phyloP scores from a whole-genome alignment of 2,113 vertebrate species.

The Solea senegalensis region DNA sequence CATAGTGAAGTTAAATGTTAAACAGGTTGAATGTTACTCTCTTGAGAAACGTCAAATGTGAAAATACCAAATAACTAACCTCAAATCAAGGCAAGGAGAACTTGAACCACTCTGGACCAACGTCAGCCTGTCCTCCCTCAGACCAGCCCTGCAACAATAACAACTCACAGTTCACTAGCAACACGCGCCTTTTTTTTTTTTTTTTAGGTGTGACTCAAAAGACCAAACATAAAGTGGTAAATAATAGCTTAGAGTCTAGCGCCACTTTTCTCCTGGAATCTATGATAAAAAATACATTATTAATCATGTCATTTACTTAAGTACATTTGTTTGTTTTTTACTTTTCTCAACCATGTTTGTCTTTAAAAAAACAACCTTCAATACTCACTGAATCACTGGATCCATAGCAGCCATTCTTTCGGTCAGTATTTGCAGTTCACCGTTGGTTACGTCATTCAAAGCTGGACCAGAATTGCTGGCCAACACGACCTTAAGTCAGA shows the following conservation, averaged over 20 bases:
- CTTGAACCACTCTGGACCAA: conserved; percentile 95
- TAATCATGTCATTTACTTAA: no score
- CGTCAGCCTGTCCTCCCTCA: conserved; percentile 86
- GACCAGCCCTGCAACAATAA: conserved; percentile 78
- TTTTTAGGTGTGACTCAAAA: background rate
- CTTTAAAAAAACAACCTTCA: background rate
- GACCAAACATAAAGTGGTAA: no score
- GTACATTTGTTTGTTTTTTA: background rate
- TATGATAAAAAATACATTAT: no score
- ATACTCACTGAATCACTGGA: conserved; percentile 85
- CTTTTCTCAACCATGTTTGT: no score
- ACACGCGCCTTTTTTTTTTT: no score
- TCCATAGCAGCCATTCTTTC: conserved; percentile 94
- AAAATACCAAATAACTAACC: conserved; percentile 77
- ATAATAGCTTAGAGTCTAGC: no score
- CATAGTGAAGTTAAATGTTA: no score
- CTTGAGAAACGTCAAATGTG: background rate
- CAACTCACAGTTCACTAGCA: background rate
- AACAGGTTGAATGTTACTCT: background rate
- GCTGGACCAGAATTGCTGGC: conserved; percentile 97
- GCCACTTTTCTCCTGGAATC: no score
- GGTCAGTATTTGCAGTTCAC: conserved; percentile 90
- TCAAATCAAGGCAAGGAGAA: conserved; percentile 95
- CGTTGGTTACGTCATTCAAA: conserved; percentile 94
- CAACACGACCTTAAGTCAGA: conserved; percentile 86